Evolutionary conservation across 1,140 invertebrate genomes (phyloP), one percentile per base, ranked within the genome.

Genomic region (Cylas formicarius): DNA sequence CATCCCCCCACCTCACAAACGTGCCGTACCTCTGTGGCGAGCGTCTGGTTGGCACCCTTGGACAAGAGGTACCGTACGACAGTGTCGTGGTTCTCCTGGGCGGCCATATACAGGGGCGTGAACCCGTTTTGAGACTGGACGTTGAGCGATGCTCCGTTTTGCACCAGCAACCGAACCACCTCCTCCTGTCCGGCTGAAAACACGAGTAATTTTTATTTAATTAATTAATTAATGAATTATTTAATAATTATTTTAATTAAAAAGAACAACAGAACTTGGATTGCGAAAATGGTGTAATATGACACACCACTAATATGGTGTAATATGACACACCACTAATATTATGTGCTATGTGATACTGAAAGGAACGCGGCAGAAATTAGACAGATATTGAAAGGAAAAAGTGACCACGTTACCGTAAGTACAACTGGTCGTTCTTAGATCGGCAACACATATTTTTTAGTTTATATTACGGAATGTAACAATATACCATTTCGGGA

Each of bases 101-200:
- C 92, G 10, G 95, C 94, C 95, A 99, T 99, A 64, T 99, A 99
- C 3, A 99, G 71, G 0, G 96, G 94, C 0, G 95, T 97, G 70
- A 99, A 99, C 22, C 96, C 96, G 72, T 93, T 96, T 63, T 95
- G 81, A 10, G 89, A 93, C 67, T 99, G 94, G 31, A 91, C 87
- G 72, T 99, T 98, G 41, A 97, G 88, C 63, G 90, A 86, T 48
- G 93, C 94, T 45, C 86, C 86, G 65, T 86, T 76, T 61, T 89
- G 80, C 22, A 96, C 81, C 35, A 98, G 74, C 53, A 95, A 76
- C 57, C 84, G 81, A 22, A 97, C 93, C 24, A 99, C 90, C 50
- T 95, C 83, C 63, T 92, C 86, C 70, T 98, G 93, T 18, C 93
- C 93, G 55, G 96, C 87, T 82, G 58, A 13, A 69, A 69, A 36